Percentiles rank a stretch among this genome's conserved stretches.
These are phyloP conservation scores for Silvanus unidentatus DNA, from an alignment of 2,888 invertebrate species.

Conservation along the genomic window DNA sequence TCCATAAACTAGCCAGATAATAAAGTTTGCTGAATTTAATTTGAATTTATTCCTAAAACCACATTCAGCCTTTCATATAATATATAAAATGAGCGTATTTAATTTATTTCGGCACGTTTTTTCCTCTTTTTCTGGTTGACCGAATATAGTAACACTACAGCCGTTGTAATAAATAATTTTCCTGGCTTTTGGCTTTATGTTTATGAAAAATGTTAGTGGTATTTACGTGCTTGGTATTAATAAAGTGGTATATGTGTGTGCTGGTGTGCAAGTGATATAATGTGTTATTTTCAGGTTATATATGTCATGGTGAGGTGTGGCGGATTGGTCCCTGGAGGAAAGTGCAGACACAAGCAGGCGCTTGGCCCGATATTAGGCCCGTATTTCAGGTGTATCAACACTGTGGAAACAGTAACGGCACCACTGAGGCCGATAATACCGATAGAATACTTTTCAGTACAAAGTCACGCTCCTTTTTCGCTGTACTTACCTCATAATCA, in stretches of 20 bases:
- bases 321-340: conserved; percentile 28
- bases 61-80: too few relatives aligned
- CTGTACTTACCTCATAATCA: conserved; percentile 17
- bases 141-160: too few relatives aligned
- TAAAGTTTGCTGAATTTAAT: too few relatives aligned
- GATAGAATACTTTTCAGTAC: conserved; percentile 37
- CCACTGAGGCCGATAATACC: conserved; percentile 40
- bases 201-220: conserved; percentile 3
- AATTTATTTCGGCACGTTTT: too few relatives aligned
- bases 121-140: too few relatives aligned
- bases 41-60: too few relatives aligned
- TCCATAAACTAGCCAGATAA: too few relatives aligned
- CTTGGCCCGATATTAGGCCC: conserved; percentile 37
- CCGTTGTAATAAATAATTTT: background rate
- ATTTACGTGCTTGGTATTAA: conserved; percentile 11
- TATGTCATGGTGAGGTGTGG: conserved; percentile 28
- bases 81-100: too few relatives aligned
- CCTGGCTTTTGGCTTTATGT: background rate
- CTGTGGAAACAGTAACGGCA: conserved; percentile 33
- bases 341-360: conserved; percentile 23
- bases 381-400: conserved; percentile 41
- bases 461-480: conserved; percentile 21
- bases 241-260: conserved; percentile 11
- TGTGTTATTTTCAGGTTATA: conserved; percentile 24
- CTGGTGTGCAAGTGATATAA: conserved; percentile 18